Base-by-base conservation (phyloP, 2,797 vertebrate genomes). In the Gallirallus australis region DNA sequence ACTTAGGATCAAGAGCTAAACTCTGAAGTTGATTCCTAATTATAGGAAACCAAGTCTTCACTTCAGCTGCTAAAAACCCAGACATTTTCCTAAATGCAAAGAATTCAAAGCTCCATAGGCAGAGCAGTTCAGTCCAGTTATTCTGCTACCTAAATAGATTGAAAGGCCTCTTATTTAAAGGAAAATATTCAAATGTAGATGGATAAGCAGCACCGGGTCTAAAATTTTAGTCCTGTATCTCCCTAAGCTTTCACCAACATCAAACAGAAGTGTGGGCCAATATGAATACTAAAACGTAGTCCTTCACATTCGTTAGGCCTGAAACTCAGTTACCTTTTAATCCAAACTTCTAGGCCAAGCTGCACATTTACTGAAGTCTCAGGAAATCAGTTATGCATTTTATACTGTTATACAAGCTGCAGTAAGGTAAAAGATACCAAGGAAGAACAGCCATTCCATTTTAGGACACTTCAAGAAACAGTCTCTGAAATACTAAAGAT, bases 121-220 rank as follows among this genome's bases (percentile, higher is more conserved):
- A 71, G 23, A 60, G 39, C 75, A 78, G 18, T 77, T 81, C 54
- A 86, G 65, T 40, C 25, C 69, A 59, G 76, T 83, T 93, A 78
- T 69, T 91, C 42, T 72, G 13, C 27, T 91, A 16, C 30, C 59
- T 73, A 57, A 82, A 91, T 17, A 78, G 53, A 75, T 63, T 79
- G 35, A 81, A 88, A 35, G 31, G 9, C 7, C 27, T 79, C 47
- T n/a, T 89, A 64, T 48, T 87, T 81, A 54, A 89, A 93, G 27
- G 12, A 70, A 93, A 86, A 93, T 79, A 70, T 82, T 95, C 17
- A 90, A 88, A 60, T 84, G 13, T 21, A 81, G 80, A 82, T 82
- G 27, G 18, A 5, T 91, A 70, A 88, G 76, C 13, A 65, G 25
- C 21, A 93, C 31, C 31, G 53, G 64, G 28, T 76, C 83, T 69